Conservation (phyloP, 2,888 invertebrate genomes). For the Mesorhabditis belari region DNA sequence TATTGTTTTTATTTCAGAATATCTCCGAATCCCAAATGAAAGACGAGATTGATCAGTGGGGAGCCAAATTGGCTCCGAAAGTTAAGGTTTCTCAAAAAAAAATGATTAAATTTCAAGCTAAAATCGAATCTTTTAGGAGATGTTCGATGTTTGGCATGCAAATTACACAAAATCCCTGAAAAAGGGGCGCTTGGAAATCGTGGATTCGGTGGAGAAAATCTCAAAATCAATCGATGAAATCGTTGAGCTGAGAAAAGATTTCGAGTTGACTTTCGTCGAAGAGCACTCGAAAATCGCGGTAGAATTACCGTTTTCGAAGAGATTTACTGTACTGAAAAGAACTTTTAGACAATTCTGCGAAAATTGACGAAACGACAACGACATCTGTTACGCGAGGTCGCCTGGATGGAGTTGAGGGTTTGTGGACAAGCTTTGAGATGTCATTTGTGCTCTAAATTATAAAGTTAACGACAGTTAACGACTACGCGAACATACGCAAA, state of each 20-base stretch:
- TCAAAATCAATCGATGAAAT: background rate
- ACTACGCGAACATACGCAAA: no score
- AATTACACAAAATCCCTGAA: background rate
- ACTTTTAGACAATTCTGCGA: background rate
- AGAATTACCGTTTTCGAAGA: no score
- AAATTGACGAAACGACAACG: background rate
- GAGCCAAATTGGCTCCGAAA: no score
- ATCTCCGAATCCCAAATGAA: no score
- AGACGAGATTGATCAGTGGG: no score
- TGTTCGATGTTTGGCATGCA: background rate
- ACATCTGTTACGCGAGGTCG: background rate
- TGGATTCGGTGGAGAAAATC: background rate
- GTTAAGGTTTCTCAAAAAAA: no score
- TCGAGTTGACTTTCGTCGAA: background rate
- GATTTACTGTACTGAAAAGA: background rate
- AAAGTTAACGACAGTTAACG: no score
- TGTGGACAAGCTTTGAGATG: no score
- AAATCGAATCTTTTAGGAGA: background rate
- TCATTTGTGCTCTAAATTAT: no score
- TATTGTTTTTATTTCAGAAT: no score
- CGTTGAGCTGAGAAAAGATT: background rate
- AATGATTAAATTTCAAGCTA: no score
- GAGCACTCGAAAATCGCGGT: no score
- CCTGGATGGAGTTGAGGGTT: background rate
- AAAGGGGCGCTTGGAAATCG: background rate